phyloP scores from a whole-genome alignment of 2,797 vertebrate genomes.

The Syndactyla subalaris region DNA sequence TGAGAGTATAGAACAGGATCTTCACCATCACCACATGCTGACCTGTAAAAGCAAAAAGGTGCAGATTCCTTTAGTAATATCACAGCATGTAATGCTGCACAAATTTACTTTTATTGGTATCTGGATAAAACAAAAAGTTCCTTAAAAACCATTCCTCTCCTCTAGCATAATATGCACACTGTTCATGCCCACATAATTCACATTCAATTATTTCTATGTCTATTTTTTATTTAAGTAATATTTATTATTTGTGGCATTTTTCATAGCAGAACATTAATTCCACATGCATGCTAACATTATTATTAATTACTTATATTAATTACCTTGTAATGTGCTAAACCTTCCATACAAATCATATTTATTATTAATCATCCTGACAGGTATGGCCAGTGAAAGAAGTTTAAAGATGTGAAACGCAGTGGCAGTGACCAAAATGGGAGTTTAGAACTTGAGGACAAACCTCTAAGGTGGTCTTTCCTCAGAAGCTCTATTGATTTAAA shows the following conservation, averaged over 20 bases:
- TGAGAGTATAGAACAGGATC: not conserved
- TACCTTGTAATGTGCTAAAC: not conserved
- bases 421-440: not conserved
- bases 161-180: not conserved
- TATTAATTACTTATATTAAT: not conserved
- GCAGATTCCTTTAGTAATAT: not conserved
- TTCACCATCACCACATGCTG: not conserved
- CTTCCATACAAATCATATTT: not conserved
- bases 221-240: not conserved
- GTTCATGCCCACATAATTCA: not conserved
- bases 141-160: not conserved
- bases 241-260: not conserved
- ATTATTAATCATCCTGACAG: not conserved
- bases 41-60: not conserved
- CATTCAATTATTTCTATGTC: not conserved
- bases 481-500: not conserved
- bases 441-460: not conserved
- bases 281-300: not conserved
- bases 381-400: not conserved
- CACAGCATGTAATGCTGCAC: accelerated
- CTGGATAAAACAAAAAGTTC: not conserved
- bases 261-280: not conserved
- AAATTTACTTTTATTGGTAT: not conserved
- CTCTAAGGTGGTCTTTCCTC: not conserved
- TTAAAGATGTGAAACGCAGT: not conserved